phyloP scores from a whole-genome alignment of 2,797 vertebrate species.

The Sandelia bainsii region DNA sequence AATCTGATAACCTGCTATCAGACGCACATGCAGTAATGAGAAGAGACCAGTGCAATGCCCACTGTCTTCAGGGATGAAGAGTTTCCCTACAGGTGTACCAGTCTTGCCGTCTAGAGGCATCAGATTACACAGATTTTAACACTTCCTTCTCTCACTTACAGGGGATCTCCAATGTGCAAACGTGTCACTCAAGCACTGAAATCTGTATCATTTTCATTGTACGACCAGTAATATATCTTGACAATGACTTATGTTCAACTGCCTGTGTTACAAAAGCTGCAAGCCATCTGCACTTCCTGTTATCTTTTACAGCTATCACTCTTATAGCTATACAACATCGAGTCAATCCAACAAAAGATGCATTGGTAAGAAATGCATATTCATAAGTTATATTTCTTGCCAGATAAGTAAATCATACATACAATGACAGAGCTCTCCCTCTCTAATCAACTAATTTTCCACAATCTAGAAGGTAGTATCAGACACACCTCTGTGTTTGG shows the following conservation, averaged over 20 bases:
- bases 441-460: constrained; percentile 18
- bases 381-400: constrained; percentile 37
- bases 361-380: constrained; percentile 25
- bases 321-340: constrained; percentile 58
- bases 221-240: constrained; percentile 53
- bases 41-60: constrained; percentile 11
- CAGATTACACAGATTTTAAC: constrained; percentile 63
- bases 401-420: constrained; percentile 15
- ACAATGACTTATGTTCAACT: constrained; percentile 63
- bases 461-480: constrained; percentile 6
- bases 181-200: constrained; percentile 59
- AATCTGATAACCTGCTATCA: constrained; percentile 1
- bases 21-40: constrained; percentile 34
- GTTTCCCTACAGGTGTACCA: constrained; percentile 58
- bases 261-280: constrained; percentile 58
- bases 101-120: constrained; percentile 35
- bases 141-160: constrained; percentile 56
- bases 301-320: constrained; percentile 60
- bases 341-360: constrained; percentile 50
- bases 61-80: constrained; percentile 31
- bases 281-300: constrained; percentile 41
- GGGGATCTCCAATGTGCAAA: constrained; percentile 28
- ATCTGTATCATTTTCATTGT: constrained; percentile 57
- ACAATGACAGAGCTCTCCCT: constrained; percentile 3
- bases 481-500: constrained; percentile 10